These are phyloP conservation scores for Lates calcarifer DNA, from an alignment of 2,113 vertebrate species.

Conservation along the genomic window DNA sequence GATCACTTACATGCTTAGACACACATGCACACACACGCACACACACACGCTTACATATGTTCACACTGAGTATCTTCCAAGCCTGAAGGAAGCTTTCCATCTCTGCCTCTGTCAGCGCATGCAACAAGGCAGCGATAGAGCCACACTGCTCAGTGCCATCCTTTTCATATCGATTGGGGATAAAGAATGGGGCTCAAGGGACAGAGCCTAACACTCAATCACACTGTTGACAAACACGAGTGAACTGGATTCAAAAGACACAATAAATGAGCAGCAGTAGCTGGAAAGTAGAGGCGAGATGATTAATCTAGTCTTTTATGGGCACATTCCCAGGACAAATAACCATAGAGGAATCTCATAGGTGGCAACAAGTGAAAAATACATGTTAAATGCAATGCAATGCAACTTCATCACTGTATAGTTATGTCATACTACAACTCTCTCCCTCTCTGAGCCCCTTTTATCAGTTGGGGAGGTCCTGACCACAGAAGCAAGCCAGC, in stretches of 20 bases:
- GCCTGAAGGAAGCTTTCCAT: conserved; percentile 46
- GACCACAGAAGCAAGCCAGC: background rate
- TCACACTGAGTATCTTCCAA: conserved; percentile 24
- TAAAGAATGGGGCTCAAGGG: conserved; percentile 67
- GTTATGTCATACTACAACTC: background rate
- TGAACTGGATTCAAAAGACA: conserved; percentile 51
- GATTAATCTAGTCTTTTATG: conserved; percentile 37
- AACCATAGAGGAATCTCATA: conserved; percentile 3
- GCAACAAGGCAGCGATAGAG: conserved; percentile 44
- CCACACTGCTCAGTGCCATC: conserved; percentile 38
- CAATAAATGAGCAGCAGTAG: conserved; percentile 29
- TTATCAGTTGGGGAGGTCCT: background rate
- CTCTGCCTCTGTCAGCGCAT: conserved; percentile 37
- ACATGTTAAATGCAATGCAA: background rate
- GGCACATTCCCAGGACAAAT: background rate
- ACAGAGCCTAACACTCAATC: conserved; percentile 48
- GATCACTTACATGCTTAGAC: background rate
- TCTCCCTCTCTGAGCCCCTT: background rate
- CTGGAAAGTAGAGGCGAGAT: background rate
- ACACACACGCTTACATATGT: background rate
- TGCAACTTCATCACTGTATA: background rate
- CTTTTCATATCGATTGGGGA: conserved; percentile 65
- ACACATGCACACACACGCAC: background rate
- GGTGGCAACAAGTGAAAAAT: background rate
- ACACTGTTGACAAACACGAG: conserved; percentile 63